phyloP scores from a whole-genome alignment of 2,113 vertebrate species.

The Camelus dromedarius region DNA sequence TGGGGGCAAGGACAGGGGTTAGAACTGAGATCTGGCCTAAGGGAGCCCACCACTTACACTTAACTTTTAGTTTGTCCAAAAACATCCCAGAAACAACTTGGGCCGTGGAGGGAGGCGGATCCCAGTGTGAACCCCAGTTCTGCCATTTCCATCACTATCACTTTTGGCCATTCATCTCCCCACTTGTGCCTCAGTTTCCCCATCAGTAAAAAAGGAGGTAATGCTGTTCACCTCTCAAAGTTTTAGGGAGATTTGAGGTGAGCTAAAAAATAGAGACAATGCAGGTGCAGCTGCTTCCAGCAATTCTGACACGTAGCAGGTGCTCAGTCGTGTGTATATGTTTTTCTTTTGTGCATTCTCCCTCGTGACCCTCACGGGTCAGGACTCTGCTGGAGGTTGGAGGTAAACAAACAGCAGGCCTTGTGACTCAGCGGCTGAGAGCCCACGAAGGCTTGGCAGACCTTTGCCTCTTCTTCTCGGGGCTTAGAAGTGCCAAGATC shows the following conservation, averaged over 20 bases:
- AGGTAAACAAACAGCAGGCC: not conserved
- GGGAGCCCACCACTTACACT: no score
- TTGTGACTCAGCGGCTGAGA: accelerated
- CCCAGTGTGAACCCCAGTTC: not conserved
- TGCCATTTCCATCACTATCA: not conserved
- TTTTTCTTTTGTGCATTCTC: not conserved
- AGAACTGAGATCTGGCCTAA: not conserved
- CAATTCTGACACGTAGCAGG: accelerated
- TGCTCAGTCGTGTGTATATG: accelerated
- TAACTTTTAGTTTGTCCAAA: not conserved
- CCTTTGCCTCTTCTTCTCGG: not conserved
- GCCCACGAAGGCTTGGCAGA: not conserved
- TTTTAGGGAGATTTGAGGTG: not conserved
- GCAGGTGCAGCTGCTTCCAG: not conserved
- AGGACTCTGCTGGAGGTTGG: not conserved
- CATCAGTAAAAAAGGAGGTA: not conserved
- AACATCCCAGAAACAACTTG: not conserved
- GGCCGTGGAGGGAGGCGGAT: not conserved
- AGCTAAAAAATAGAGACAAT: not conserved
- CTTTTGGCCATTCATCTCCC: not conserved
- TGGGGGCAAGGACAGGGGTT: not conserved
- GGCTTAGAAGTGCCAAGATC: not conserved
- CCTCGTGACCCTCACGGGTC: accelerated
- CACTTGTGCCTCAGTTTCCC: not conserved
- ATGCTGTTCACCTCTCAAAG: not conserved